These are phyloP conservation scores for Zaprionus obscuricornis DNA, from an alignment of 2,888 invertebrate genomes.

Conservation along the genomic window DNA sequence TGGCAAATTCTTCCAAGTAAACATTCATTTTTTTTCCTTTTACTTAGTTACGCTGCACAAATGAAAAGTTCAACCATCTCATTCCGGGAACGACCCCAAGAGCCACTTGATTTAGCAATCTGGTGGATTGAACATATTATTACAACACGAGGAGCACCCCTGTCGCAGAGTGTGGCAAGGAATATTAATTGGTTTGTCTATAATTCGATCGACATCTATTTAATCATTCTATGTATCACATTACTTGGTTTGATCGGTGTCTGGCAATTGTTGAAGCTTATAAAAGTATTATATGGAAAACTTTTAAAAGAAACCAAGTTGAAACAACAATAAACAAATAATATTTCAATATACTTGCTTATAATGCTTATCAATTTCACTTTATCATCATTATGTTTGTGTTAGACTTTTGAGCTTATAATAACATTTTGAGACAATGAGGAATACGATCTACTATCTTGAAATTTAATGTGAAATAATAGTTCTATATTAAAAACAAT, in stretches of 20 bases:
- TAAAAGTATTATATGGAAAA: constrained; percentile 8
- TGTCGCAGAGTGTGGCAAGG: constrained; percentile 83
- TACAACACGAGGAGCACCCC: constrained; percentile 84
- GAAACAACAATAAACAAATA: constrained; percentile 49
- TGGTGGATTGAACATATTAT: constrained; percentile 88
- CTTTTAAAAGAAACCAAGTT: constrained; percentile 19
- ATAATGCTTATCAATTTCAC: no score
- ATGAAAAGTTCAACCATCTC: constrained; percentile 83
- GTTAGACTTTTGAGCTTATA: no score
- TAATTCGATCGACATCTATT: constrained; percentile 84
- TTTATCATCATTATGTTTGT: no score
- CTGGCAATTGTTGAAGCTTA: constrained; percentile 21
- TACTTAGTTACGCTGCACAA: constrained; percentile 72
- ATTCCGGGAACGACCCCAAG: constrained; percentile 85
- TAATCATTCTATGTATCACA: constrained; percentile 30
- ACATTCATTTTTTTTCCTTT: not conserved
- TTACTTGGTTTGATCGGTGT: constrained; percentile 15
- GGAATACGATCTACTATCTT: no score
- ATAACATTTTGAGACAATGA: no score
- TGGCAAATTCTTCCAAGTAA: no score
- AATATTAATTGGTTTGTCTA: constrained; percentile 84
- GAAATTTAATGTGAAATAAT: no score
- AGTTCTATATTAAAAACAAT: no score
- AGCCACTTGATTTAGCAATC: constrained; percentile 85
- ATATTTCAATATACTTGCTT: not conserved